phyloP scores from a whole-genome alignment of 2,888 invertebrate genomes.

The Helicoverpa assulta region DNA sequence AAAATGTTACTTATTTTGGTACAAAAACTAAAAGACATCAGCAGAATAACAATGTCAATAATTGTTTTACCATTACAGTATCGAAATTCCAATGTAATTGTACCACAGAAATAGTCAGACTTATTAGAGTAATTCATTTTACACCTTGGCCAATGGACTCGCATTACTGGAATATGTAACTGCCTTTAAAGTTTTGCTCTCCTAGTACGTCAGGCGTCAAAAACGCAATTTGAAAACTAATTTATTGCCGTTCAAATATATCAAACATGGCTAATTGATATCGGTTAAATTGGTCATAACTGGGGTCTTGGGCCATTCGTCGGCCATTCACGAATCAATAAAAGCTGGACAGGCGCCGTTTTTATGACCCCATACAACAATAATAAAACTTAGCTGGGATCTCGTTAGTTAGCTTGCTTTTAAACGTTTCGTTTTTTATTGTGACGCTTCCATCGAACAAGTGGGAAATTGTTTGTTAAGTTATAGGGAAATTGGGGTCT shows the following conservation, averaged over 20 bases:
- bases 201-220: conserved; percentile 33
- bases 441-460: conserved; percentile 31
- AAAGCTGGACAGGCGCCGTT: conserved; percentile 68
- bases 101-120: neutral
- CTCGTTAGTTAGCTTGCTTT: conserved; percentile 66
- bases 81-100: neutral
- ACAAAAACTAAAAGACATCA: conserved; percentile 16
- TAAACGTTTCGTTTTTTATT: conserved; percentile 51
- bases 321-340: conserved; percentile 64
- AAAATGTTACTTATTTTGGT: conserved; percentile 32
- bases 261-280: conserved; percentile 74
- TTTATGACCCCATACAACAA: conserved; percentile 69
- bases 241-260: conserved; percentile 67
- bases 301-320: conserved; percentile 57
- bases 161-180: conserved; percentile 11
- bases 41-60: conserved; percentile 7
- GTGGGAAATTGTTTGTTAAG: conserved; percentile 14
- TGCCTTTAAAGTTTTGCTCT: conserved; percentile 16
- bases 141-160: conserved; percentile 2
- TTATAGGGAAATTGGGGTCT: neutral
- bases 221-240: conserved; percentile 66
- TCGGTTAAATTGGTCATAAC: conserved; percentile 75
- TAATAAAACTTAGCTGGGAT: conserved; percentile 66
- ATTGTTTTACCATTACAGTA: conserved; percentile 27
- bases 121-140: conserved; percentile 14